These are phyloP conservation scores for Entosphenus tridentatus DNA, from an alignment of 2,113 vertebrate species.

Conservation along the genomic window DNA sequence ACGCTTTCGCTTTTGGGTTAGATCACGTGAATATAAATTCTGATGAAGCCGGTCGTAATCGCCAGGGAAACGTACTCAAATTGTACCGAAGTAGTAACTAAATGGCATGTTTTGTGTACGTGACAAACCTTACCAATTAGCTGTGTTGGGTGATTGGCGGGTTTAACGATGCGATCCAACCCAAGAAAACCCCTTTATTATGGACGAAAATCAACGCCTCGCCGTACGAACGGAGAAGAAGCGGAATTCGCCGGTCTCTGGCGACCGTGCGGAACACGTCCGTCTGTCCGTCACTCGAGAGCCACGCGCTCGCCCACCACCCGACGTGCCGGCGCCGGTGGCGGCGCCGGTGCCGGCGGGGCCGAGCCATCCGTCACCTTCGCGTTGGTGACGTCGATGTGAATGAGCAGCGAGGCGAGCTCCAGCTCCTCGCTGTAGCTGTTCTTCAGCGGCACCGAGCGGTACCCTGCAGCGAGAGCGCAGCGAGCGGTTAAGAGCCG, in stretches of 20 bases:
- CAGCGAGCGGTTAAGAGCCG: not conserved
- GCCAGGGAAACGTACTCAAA: no score
- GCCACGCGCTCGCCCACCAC: not conserved
- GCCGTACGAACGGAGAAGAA: not conserved
- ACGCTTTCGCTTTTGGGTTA: no score
- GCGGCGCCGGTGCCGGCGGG: not conserved
- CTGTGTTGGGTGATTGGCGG: no score
- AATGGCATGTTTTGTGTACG: no score
- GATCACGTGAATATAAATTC: no score
- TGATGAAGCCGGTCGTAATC: no score
- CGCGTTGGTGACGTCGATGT: slow-evolving; percentile 47
- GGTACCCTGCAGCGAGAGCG: slow-evolving; percentile 26
- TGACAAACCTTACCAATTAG: no score
- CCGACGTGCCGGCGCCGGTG: not conserved
- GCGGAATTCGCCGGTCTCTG: not conserved
- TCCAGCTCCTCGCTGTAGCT: slow-evolving; percentile 53
- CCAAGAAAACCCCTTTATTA: not conserved
- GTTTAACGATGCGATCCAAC: no score
- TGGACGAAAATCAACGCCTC: not conserved
- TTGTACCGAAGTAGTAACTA: no score
- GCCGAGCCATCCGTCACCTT: slow-evolving; percentile 23
- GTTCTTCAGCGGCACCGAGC: slow-evolving; percentile 41
- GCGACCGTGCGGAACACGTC: not conserved
- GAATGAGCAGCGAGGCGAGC: slow-evolving; percentile 37
- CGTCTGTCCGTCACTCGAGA: not conserved